phyloP scores from a whole-genome alignment of 2,113 vertebrate species.

The Coturnix japonica region DNA sequence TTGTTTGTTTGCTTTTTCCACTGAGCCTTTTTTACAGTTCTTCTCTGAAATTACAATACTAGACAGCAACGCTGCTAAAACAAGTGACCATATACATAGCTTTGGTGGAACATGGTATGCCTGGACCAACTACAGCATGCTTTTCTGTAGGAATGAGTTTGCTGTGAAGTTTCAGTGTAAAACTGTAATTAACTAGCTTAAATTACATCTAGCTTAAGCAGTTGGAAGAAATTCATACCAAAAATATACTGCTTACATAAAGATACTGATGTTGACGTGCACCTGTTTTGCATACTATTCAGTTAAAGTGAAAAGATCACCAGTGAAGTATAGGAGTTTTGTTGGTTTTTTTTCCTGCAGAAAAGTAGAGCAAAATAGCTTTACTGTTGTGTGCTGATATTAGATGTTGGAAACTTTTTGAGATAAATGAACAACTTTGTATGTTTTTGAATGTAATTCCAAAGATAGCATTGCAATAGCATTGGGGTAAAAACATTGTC shows the following conservation, averaged over 20 bases:
- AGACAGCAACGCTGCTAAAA: background rate
- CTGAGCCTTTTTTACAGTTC: accelerated
- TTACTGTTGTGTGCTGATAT: background rate
- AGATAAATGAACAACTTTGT: background rate
- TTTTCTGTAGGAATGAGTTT: background rate
- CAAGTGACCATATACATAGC: background rate
- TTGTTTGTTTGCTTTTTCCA: background rate
- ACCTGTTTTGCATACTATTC: background rate
- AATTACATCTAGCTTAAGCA: background rate
- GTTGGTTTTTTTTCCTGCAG: background rate
- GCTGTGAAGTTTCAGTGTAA: background rate
- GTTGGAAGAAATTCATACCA: background rate
- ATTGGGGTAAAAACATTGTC: background rate
- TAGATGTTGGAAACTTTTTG: background rate
- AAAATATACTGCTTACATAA: background rate
- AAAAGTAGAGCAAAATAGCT: background rate
- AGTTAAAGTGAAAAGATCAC: background rate
- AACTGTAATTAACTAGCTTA: background rate
- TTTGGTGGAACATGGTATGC: background rate
- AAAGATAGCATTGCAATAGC: background rate
- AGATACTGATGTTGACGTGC: background rate
- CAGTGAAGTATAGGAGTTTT: background rate
- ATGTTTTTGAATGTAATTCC: background rate
- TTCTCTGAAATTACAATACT: background rate
- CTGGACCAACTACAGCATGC: background rate